Evolutionary conservation across 2,797 vertebrate species (phyloP), one percentile per base, ranked within the genome.

Genomic region (Trachops cirrhosus): DNA sequence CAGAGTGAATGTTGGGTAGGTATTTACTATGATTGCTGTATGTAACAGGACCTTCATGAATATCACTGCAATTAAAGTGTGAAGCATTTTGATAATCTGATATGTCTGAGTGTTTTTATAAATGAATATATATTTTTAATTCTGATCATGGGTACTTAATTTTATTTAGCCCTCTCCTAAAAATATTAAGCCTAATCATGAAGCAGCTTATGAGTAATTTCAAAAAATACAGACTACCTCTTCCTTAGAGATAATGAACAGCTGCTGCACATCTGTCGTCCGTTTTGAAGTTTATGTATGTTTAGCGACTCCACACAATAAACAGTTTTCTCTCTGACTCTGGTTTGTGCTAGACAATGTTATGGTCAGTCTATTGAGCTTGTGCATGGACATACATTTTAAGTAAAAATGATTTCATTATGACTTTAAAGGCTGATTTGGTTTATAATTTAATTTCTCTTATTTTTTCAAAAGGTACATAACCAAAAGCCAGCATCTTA

Each of bases 201-300:
- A 90, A 88, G 29, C 29, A 93, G 48, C 32, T 93, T 95, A 70
- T 96, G 80, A 94, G 73, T 95, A 87, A 93, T 96, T 96, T 85
- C 39, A 70, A 87, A 85, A 41, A 64, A 95, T 68, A 80, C 24
- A 93, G 54, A 78, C 34, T 93, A 26, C 68, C 29, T 10, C 8
- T 86, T 96, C 46, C 52, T 82, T 77, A 91, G 8, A 34, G 46
- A 68, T 80, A 95, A 97, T 86, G 89, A 92, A 26, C 84, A 96
- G 84, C 75, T 96, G 94, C 67, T 95, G 3, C 57, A 92, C 89
- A 93, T 91, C 73, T 97, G 95, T 50, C 5, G 0, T 82, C 14
- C 24, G 46, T 82, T 95, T 89, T 87, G 74, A 88, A 78, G 32
- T 74, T 70, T 37, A 32, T 84, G 48, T n/a, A 26, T 90, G 24